Evolutionary conservation across 2,888 invertebrate species (phyloP), one percentile per base, ranked within the genome.

Genomic region (Ypsolopha scabrella): DNA sequence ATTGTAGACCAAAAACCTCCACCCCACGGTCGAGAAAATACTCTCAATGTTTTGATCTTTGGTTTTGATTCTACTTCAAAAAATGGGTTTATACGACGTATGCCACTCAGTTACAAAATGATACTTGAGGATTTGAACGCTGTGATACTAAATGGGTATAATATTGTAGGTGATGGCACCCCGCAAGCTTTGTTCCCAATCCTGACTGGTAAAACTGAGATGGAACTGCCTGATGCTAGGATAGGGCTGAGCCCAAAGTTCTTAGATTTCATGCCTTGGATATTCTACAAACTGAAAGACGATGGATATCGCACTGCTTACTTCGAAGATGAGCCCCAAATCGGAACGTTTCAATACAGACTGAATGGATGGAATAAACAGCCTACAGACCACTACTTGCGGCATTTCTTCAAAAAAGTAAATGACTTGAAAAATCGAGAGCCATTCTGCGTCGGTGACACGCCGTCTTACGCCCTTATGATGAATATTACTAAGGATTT

Each of bases 41-140:
- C 49, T 8, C 8, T 48, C 49, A 93, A 93, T 67, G 90, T 94
- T 0, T 68, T 94, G 0, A 93, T 94, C 87, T 89, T 93, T 59
- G 94, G 94, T 1, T 91, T 94, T 58, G 95, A 96, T 77, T 95
- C 95, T 0, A 65, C 95, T n/a, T 95, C 95, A 6, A 87, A 91
- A 48, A 92, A 94, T 76, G 90, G 92, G 34, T 93, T 92, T 62
- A 90, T 91, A 48, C 83, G 94, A 38, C 93, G 92, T 67, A 72
- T 94, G 49, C 93, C 93, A 1, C 89, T 90, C 61, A 90, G 91
- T 6, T 92, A 92, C 65, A 80, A 87, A 7, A 93, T 90, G 70
- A 67, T 94, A 49, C n/a, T n/a, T n/a, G 88, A 83, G 7, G 80
- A 90, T 38, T 69, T 93, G 38, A 74, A 87, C 41, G 87, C 88